phyloP scores from a whole-genome alignment of 2,888 invertebrate species.

The Girardia tigrina region DNA sequence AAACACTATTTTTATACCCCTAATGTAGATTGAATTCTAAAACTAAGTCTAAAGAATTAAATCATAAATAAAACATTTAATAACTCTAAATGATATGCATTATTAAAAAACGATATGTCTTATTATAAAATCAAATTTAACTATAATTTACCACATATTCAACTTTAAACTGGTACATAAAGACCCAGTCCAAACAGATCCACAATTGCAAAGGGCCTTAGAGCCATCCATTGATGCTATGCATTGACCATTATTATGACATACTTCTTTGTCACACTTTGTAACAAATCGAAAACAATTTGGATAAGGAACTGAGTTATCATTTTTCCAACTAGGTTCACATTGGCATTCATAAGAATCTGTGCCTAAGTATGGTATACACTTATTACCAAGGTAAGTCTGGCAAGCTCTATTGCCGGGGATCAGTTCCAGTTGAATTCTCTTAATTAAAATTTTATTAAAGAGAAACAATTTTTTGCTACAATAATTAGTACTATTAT shows the following conservation, averaged over 20 bases:
- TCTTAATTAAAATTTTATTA: not conserved
- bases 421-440: not conserved
- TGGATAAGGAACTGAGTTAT: constrained; percentile 1
- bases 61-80: no score
- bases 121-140: not conserved
- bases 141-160: not conserved
- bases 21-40: no score
- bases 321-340: constrained; percentile 10
- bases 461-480: no score
- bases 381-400: constrained; percentile 7
- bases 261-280: constrained; percentile 15
- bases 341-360: constrained; percentile 26
- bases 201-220: constrained; percentile 17
- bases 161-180: not conserved
- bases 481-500: no score
- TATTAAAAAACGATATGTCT: no score
- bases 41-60: no score
- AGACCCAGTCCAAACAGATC: not conserved
- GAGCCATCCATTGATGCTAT: not conserved
- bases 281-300: constrained; percentile 21
- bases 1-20: no score
- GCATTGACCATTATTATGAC: constrained; percentile 25
- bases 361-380: constrained; percentile 11
- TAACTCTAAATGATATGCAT: no score
- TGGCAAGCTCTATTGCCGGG: constrained; percentile 28